Evolutionary conservation across 2,113 vertebrate genomes (phyloP).

Genomic region (Stomatorhinus ivindoensis): DNA sequence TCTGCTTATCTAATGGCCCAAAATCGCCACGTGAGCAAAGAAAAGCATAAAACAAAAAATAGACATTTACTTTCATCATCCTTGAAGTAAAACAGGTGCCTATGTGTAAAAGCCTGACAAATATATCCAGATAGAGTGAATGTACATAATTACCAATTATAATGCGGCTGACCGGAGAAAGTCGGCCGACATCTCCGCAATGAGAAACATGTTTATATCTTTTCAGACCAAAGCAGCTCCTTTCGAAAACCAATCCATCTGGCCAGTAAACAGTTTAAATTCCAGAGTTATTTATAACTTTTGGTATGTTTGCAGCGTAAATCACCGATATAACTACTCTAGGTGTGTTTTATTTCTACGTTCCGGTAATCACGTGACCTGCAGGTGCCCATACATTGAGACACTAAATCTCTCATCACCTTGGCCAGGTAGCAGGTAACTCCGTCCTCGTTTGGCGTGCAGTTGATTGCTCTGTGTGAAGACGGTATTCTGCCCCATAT

Average conservation of each 20-base stretch:
- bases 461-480: conserved; percentile 16
- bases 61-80: background rate
- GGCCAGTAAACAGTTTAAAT: background rate
- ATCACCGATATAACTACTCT: background rate
- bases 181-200: background rate
- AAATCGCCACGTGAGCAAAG: background rate
- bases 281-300: background rate
- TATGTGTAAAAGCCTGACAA: background rate
- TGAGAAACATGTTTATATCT: background rate
- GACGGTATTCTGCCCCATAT: background rate
- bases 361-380: conserved; percentile 16
- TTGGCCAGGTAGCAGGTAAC: background rate
- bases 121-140: background rate
- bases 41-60: background rate
- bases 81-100: background rate
- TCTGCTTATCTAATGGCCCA: background rate
- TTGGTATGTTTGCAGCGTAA: background rate
- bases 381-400: conserved; percentile 30
- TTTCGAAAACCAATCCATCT: background rate
- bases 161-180: background rate
- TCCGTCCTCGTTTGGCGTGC: background rate
- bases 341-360: background rate
- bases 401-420: too few species aligned
- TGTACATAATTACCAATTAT: background rate
- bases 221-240: background rate